Percentiles rank a stretch among this genome's conserved stretches.
These are phyloP conservation scores for Vulpes lagopus DNA, from an alignment of 2,113 vertebrate genomes.

Conservation along the genomic window DNA sequence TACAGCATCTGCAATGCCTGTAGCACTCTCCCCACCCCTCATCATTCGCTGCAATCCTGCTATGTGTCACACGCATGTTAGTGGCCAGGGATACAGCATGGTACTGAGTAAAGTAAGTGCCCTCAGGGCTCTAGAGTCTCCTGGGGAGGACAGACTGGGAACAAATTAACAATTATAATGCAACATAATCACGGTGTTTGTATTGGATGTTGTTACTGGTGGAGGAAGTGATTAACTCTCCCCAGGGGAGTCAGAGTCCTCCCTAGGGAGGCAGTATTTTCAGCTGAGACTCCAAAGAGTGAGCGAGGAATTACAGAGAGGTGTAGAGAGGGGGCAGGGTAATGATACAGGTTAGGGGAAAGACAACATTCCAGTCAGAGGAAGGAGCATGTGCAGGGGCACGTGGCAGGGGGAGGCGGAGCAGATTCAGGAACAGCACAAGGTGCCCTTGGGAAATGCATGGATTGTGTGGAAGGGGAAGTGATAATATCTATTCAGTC, in stretches of 20 bases:
- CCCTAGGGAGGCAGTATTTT: neutral
- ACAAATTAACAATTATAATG: constrained; percentile 20
- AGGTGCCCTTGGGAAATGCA: neutral
- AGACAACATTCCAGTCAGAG: neutral
- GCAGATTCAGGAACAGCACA: neutral
- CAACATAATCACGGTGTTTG: neutral
- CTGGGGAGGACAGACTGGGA: neutral
- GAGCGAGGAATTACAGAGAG: neutral
- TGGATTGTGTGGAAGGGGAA: neutral
- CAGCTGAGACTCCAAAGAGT: neutral
- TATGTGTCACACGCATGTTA: neutral
- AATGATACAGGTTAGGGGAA: neutral
- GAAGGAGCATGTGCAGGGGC: neutral
- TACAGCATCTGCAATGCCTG: neutral
- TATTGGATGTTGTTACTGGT: neutral
- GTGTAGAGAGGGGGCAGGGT: neutral
- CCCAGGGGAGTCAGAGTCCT: neutral
- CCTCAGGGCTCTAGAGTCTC: neutral
- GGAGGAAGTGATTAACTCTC: neutral
- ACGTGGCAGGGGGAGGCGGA: rapidly evolving
- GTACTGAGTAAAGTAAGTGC: neutral
- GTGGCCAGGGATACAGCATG: neutral
- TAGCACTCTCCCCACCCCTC: neutral
- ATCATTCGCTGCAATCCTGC: neutral
- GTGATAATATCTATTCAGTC: too few species aligned